Conservation (phyloP, 2,113 vertebrate genomes). For the Coptodon rendalli region DNA sequence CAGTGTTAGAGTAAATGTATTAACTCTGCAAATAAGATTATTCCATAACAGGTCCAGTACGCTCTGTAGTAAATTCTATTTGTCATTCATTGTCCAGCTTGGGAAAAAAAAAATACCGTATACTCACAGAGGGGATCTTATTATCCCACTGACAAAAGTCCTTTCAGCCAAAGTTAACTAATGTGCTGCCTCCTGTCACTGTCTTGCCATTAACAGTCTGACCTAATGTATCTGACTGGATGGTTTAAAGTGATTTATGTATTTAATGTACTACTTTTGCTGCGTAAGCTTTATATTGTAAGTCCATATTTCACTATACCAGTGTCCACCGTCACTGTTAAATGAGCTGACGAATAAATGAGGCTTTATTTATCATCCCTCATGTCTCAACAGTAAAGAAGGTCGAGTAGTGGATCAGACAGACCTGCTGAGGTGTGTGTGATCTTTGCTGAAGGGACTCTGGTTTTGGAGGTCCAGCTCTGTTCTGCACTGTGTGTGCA, state of each 20-base stretch:
- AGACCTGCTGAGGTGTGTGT: slow-evolving; percentile 94
- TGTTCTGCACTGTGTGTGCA: slow-evolving; percentile 90
- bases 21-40: neutral
- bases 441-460: slow-evolving; percentile 90
- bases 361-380: neutral
- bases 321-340: neutral
- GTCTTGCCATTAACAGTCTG: neutral
- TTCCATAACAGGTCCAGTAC: neutral
- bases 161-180: neutral
- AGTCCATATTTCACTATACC: neutral
- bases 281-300: neutral
- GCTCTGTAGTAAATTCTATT: neutral
- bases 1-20: neutral
- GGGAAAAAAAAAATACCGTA: neutral
- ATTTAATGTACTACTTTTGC: neutral
- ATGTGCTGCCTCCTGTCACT: neutral
- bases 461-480: slow-evolving; percentile 91
- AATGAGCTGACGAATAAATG: neutral
- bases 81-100: neutral
- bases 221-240: neutral
- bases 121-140: neutral
- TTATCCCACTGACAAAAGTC: neutral
- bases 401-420: neutral
- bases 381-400: neutral
- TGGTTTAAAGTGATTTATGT: neutral